Conservation (phyloP, 2,888 invertebrate genomes). For the Stictocephala bisonia region DNA sequence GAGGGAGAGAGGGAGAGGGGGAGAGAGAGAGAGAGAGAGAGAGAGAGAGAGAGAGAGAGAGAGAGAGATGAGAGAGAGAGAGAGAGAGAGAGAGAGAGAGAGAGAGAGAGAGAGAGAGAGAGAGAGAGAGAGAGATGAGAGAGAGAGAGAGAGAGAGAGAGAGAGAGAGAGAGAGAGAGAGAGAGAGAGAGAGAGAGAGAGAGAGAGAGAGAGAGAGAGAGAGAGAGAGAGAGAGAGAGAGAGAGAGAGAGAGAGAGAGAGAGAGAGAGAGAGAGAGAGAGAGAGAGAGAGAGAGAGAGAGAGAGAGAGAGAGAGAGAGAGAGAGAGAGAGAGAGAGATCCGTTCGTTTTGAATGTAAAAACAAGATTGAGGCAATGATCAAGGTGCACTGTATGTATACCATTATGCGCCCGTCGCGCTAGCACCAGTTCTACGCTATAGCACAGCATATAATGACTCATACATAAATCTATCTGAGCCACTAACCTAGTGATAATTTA, state of each 20-base stretch:
- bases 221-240: conserved; percentile 4
- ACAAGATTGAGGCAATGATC: too few species aligned
- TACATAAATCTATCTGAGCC: too few species aligned
- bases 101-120: background rate
- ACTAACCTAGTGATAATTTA: too few species aligned
- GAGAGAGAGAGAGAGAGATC: conserved; percentile 41
- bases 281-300: conserved; percentile 55
- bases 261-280: conserved; percentile 37
- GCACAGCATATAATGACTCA: too few species aligned
- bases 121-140: too few species aligned
- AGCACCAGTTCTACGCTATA: too few species aligned
- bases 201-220: conserved; percentile 50
- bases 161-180: conserved; percentile 60
- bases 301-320: conserved; percentile 53
- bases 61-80: too few species aligned
- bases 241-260: background rate
- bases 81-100: background rate
- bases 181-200: conserved; percentile 59
- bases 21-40: conserved; percentile 49
- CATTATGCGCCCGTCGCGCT: too few species aligned
- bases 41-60: background rate
- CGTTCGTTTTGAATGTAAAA: too few species aligned
- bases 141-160: too few species aligned
- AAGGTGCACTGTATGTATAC: too few species aligned
- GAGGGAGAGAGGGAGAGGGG: conserved; percentile 54